A percentile compares a stretch with the other conserved stretches of the same genome.
phyloP scores from a whole-genome alignment of 2,888 invertebrate genomes.

The Prosapia bicincta region DNA sequence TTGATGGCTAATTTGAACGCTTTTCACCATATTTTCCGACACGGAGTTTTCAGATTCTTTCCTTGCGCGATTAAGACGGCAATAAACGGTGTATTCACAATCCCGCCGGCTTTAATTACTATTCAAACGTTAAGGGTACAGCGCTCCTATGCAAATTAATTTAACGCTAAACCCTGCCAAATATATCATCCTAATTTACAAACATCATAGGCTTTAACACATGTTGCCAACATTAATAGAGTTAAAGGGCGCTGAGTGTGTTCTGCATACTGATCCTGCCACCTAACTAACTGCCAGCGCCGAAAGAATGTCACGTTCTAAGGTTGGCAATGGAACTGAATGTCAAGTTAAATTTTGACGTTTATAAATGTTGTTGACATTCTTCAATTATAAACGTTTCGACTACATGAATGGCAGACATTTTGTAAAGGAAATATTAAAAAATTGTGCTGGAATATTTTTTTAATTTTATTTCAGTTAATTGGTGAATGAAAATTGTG shows the following conservation, averaged over 20 bases:
- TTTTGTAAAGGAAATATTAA: too few relatives aligned
- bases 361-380: background rate
- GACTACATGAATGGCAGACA: too few relatives aligned
- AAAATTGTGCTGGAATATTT: too few relatives aligned
- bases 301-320: background rate
- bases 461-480: too few relatives aligned
- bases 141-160: background rate
- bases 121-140: background rate
- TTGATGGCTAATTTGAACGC: too few relatives aligned
- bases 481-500: too few relatives aligned
- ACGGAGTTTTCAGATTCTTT: too few relatives aligned
- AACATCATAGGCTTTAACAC: background rate
- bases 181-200: background rate
- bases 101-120: too few relatives aligned
- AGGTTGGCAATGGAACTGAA: background rate
- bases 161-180: background rate
- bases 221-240: background rate
- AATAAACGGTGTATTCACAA: too few relatives aligned
- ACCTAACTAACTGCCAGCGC: too few relatives aligned
- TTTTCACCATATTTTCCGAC: too few relatives aligned
- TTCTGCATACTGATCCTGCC: background rate
- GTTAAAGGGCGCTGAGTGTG: background rate
- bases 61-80: too few relatives aligned
- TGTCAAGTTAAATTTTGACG: background rate
- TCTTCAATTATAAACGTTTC: background rate